Evolutionary conservation across 2,888 invertebrate genomes (phyloP).

Genomic region (Biston stratarius): DNA sequence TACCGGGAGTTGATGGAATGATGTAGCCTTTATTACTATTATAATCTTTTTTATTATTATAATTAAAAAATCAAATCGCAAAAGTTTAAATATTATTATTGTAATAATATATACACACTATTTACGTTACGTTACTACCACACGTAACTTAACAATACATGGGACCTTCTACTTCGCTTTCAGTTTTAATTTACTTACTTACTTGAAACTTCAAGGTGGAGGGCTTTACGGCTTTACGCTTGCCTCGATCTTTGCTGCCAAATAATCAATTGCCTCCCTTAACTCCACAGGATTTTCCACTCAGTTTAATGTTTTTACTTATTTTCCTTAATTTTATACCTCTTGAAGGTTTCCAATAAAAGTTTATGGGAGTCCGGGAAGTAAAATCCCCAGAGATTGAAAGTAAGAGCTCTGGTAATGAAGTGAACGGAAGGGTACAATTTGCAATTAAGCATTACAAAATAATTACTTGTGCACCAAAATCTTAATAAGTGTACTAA

Average conservation of each 20-base stretch:
- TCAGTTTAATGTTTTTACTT: slow-evolving; percentile 55
- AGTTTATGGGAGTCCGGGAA: slow-evolving; percentile 38
- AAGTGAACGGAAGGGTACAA: slow-evolving; percentile 23
- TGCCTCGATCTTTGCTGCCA: slow-evolving; percentile 54
- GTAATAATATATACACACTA: too few species aligned
- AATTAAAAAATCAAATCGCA: too few species aligned
- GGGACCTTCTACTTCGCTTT: slow-evolving; percentile 35
- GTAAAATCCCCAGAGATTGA: slow-evolving; percentile 30
- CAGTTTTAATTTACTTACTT: slow-evolving; percentile 64
- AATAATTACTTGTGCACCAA: slow-evolving; percentile 25
- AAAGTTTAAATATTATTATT: too few species aligned
- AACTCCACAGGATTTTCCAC: slow-evolving; percentile 47
- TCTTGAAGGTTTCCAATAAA: slow-evolving; percentile 49
- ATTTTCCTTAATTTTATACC: slow-evolving; percentile 52
- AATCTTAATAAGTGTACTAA: not conserved
- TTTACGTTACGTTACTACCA: not conserved
- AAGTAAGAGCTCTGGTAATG: slow-evolving; percentile 20
- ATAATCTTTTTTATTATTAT: too few species aligned
- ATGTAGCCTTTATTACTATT: too few species aligned
- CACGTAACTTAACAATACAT: slow-evolving; percentile 25
- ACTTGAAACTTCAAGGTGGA: slow-evolving; percentile 48
- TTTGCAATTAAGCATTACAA: slow-evolving; percentile 26
- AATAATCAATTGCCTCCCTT: slow-evolving; percentile 57
- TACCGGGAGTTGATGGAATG: too few species aligned
- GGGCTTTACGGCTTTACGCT: slow-evolving; percentile 56